Percentiles rank a stretch among this genome's conserved stretches.
Conservation (phyloP, 2,797 vertebrate genomes). For the Neosilurus hyrtlii region DNA sequence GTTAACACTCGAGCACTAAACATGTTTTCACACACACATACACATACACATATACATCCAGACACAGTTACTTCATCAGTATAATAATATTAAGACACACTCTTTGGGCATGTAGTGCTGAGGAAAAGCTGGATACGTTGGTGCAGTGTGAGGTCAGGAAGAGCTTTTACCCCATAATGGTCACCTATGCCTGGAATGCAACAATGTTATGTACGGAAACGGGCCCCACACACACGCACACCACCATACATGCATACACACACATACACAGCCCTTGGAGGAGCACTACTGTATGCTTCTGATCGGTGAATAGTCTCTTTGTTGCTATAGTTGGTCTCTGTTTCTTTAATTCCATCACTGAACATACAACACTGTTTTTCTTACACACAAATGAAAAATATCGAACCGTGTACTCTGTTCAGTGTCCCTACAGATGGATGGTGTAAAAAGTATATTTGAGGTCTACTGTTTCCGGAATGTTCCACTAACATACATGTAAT, state of each 20-base stretch:
- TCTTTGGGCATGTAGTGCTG: conserved; percentile 25
- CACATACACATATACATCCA: background rate
- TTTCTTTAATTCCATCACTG: conserved; percentile 5
- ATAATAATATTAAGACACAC: conserved; percentile 31
- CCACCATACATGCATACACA: conserved; percentile 2
- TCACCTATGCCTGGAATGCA: conserved; percentile 23
- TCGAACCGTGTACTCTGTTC: conserved; percentile 23
- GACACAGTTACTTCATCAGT: conserved; percentile 19
- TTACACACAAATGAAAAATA: conserved; percentile 19
- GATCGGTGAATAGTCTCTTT: conserved; percentile 11
- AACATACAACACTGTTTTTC: background rate
- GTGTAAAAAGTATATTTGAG: conserved; percentile 48
- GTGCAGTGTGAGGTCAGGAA: conserved; percentile 34
- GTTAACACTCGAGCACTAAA: background rate
- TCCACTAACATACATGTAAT: conserved; percentile 60
- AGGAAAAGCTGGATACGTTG: conserved; percentile 15
- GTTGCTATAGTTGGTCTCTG: conserved; percentile 32
- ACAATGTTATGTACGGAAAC: background rate
- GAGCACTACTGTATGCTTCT: conserved; percentile 14
- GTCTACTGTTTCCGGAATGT: conserved; percentile 55
- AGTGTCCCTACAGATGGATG: conserved; percentile 36
- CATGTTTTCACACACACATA: background rate
- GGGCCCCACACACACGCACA: background rate
- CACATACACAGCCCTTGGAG: conserved; percentile 30
- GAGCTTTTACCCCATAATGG: conserved; percentile 10